phyloP scores from a whole-genome alignment of 2,797 vertebrate species.

The Champsocephalus gunnari region DNA sequence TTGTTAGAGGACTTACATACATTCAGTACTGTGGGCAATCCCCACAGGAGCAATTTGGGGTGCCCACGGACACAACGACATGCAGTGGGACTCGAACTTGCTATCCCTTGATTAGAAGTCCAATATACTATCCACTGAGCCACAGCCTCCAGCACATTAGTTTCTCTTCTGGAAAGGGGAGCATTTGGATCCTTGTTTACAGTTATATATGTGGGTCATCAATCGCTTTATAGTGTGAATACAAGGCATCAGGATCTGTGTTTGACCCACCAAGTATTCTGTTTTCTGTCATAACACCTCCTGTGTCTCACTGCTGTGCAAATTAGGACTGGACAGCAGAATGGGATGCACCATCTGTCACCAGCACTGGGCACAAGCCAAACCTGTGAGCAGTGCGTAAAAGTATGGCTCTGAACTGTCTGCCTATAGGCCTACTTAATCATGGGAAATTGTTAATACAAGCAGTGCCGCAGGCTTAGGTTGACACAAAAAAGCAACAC shows the following conservation, averaged over 20 bases:
- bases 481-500: fast-evolving
- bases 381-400: slow-evolving; percentile 31
- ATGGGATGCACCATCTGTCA: background rate
- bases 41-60: too few species aligned
- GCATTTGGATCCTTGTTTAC: slow-evolving; percentile 13
- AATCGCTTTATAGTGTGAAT: background rate
- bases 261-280: background rate
- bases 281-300: background rate
- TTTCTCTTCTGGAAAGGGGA: too few species aligned
- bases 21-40: too few species aligned
- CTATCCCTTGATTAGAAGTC: too few species aligned
- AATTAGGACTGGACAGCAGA: background rate
- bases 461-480: background rate
- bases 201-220: slow-evolving; percentile 26
- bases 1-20: too few species aligned
- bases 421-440: background rate
- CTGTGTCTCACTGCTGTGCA: background rate
- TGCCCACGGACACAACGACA: too few species aligned
- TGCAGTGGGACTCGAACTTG: too few species aligned
- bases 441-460: background rate
- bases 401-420: background rate
- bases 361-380: slow-evolving; percentile 12
- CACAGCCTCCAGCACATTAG: background rate
- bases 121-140: too few species aligned
- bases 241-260: background rate